A percentile compares a stretch with the other conserved stretches of the same genome.
Conservation (phyloP, 2,797 vertebrate genomes). For the Mormyrops boulengeri region DNA sequence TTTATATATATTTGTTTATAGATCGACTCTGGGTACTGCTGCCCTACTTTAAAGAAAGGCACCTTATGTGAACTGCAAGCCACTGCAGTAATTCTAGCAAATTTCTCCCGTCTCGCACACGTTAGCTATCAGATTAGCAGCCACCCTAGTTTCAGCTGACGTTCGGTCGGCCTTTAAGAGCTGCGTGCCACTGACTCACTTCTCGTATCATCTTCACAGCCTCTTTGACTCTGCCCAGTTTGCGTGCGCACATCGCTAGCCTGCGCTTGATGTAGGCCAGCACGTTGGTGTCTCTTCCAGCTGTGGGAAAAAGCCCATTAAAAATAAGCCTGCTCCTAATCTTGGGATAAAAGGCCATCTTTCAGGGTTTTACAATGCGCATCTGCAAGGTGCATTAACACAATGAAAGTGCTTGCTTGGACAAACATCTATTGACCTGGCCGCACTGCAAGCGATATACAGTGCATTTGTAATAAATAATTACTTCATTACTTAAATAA, state of each 20-base stretch:
- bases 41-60: neutral
- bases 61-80: neutral
- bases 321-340: neutral
- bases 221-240: conserved; percentile 91
- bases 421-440: neutral
- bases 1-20: neutral
- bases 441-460: neutral
- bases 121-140: neutral
- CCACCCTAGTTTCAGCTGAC: neutral
- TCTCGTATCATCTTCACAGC: conserved; percentile 99
- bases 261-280: conserved; percentile 94
- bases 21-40: neutral
- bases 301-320: conserved; percentile 48
- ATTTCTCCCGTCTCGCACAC: neutral
- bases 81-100: neutral
- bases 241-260: conserved; percentile 95
- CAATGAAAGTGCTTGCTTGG: neutral
- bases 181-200: conserved; percentile 66
- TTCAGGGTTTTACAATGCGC: neutral
- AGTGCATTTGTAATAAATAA: neutral
- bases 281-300: conserved; percentile 94
- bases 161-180: neutral
- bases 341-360: neutral
- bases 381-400: neutral
- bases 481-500: neutral